Percentiles rank a stretch among this genome's conserved stretches.
These are phyloP conservation scores for Centropristis striata DNA, from an alignment of 2,113 vertebrate genomes.

Conservation along the genomic window DNA sequence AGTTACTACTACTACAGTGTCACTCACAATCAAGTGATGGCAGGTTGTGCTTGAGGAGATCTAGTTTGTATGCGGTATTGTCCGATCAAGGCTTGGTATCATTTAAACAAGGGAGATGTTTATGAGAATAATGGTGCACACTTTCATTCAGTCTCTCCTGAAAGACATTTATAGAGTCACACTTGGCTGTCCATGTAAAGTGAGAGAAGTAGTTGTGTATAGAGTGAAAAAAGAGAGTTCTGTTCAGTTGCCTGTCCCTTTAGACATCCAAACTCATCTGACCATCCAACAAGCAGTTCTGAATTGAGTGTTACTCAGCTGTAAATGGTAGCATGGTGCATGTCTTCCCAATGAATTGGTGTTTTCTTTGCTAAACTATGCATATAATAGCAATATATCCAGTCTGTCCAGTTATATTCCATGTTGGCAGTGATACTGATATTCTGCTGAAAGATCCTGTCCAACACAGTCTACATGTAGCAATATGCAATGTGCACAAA, in stretches of 20 bases:
- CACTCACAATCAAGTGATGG: neutral
- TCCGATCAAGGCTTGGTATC: neutral
- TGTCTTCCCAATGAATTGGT: too few species aligned
- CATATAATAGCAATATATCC: neutral
- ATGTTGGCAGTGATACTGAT: neutral
- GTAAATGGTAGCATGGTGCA: too few species aligned
- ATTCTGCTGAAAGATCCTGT: neutral
- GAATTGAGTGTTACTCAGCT: too few species aligned
- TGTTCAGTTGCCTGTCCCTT: too few species aligned
- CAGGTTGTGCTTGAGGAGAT: neutral
- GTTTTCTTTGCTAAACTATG: neutral
- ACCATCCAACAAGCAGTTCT: too few species aligned
- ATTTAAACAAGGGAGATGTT: neutral
- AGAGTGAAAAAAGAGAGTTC: too few species aligned
- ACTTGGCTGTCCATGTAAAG: neutral
- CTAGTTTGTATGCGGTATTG: neutral
- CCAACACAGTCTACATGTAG: neutral
- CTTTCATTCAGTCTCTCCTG: neutral
- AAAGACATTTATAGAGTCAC: neutral
- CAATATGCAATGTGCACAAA: slow-evolving; percentile 1
- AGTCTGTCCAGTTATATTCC: neutral
- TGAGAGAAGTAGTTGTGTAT: too few species aligned
- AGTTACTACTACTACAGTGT: neutral
- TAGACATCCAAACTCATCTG: too few species aligned
- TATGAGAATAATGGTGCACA: neutral